phyloP scores from a whole-genome alignment of 1,140 invertebrate species.

The Odontomachus brunneus region DNA sequence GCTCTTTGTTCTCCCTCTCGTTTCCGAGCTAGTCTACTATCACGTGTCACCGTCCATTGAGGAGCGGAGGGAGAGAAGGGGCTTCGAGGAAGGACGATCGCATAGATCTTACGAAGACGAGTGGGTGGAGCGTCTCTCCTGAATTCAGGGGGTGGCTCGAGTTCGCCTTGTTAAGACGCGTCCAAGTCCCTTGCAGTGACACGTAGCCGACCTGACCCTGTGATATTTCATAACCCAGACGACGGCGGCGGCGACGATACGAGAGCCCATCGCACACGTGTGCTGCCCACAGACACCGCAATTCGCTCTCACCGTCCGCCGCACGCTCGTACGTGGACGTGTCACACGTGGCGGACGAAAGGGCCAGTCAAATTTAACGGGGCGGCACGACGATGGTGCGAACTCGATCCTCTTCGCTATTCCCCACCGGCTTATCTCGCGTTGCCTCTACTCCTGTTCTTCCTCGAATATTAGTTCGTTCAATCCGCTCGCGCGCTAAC shows the following conservation, averaged over 20 bases:
- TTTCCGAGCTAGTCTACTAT: slow-evolving; percentile 60
- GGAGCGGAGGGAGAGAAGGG: slow-evolving; percentile 16
- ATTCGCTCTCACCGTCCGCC: slow-evolving; percentile 53
- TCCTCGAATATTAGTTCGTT: slow-evolving; percentile 19
- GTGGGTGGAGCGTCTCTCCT: slow-evolving; percentile 54
- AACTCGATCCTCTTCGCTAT: slow-evolving; percentile 40
- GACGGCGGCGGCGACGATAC: slow-evolving; percentile 52
- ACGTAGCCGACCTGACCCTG: slow-evolving; percentile 67
- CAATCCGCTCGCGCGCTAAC: slow-evolving; percentile 14
- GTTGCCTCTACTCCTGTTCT: neutral
- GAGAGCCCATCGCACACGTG: slow-evolving; percentile 44
- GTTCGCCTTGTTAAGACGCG: slow-evolving; percentile 71
- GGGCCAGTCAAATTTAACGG: slow-evolving; percentile 43
- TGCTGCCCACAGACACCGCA: slow-evolving; percentile 53
- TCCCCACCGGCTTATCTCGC: slow-evolving; percentile 15
- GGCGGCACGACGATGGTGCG: neutral
- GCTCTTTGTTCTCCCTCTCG: slow-evolving; percentile 65
- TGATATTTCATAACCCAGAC: slow-evolving; percentile 74
- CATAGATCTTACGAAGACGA: slow-evolving; percentile 50
- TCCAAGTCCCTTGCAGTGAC: slow-evolving; percentile 61
- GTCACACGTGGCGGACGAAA: slow-evolving; percentile 48
- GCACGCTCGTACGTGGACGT: slow-evolving; percentile 2
- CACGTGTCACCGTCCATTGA: slow-evolving; percentile 63
- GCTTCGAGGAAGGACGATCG: slow-evolving; percentile 1
- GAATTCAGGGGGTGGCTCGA: slow-evolving; percentile 66